phyloP scores from a whole-genome alignment of 1,140 invertebrate species.

The Cherax quadricarinatus region DNA sequence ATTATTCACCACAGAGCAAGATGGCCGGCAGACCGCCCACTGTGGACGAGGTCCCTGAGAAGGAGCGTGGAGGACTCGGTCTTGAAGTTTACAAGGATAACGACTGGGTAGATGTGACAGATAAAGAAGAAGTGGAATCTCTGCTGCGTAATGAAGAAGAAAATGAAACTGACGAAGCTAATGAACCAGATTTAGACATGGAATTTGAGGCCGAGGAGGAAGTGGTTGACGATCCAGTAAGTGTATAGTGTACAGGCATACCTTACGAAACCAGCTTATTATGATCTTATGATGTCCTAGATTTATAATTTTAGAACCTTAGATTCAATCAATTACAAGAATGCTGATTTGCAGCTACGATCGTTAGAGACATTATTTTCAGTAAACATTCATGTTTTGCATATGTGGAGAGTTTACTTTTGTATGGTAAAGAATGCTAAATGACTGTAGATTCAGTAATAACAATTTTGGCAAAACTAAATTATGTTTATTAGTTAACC shows the following conservation, averaged over 20 bases:
- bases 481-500: no score
- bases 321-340: no score
- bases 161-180: conserved; percentile 31
- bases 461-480: no score
- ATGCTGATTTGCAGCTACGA: no score
- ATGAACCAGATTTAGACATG: conserved; percentile 43
- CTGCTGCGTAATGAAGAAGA: conserved; percentile 14
- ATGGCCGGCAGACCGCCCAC: conserved; percentile 38
- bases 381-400: no score
- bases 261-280: no score
- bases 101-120: conserved; percentile 47
- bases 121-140: conserved; percentile 23
- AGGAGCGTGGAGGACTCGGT: conserved; percentile 39
- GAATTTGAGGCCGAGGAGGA: conserved; percentile 53
- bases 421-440: no score
- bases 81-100: conserved; percentile 50
- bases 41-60: conserved; percentile 19
- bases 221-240: conserved; percentile 37
- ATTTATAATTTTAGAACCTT: no score
- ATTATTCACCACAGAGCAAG: background rate
- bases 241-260: background rate
- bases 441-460: no score
- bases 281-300: no score
- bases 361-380: no score
- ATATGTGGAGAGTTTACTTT: no score